Conservation (phyloP, 2,797 vertebrate genomes). For the Tangara arthus region DNA sequence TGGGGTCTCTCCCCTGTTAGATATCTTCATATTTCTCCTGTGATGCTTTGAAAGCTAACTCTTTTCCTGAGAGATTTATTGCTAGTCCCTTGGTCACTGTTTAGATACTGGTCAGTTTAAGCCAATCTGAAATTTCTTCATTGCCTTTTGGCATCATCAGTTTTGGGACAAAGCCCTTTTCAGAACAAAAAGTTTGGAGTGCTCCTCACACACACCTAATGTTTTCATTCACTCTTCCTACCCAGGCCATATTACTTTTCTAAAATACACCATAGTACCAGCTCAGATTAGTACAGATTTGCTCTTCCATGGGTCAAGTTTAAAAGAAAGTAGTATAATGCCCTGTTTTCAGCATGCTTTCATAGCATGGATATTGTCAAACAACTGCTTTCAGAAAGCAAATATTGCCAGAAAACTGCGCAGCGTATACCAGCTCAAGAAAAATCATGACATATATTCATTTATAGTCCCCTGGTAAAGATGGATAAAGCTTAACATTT, state of each 20-base stretch:
- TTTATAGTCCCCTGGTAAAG: neutral
- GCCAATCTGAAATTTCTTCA: neutral
- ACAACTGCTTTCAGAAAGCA: neutral
- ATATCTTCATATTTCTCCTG: neutral
- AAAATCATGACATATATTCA: neutral
- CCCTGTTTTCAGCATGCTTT: neutral
- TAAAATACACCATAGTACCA: neutral
- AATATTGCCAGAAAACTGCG: neutral
- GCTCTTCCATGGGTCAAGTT: neutral
- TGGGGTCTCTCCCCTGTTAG: fast-evolving
- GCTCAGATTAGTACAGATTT: neutral
- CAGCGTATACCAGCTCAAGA: neutral
- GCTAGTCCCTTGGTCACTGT: neutral
- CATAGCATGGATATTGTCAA: neutral
- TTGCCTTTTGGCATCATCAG: neutral
- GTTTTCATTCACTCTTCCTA: neutral
- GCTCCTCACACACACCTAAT: neutral
- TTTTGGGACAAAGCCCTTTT: neutral
- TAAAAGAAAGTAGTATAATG: neutral
- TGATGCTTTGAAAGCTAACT: neutral
- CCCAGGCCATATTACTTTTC: neutral
- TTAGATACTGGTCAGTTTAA: neutral
- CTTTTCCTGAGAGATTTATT: neutral
- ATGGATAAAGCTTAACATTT: neutral
- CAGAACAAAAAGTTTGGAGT: neutral